Percentiles rank a stretch among this genome's conserved stretches.
These are phyloP conservation scores for Xiphias gladius DNA, from an alignment of 2,113 vertebrate species.

Conservation along the genomic window DNA sequence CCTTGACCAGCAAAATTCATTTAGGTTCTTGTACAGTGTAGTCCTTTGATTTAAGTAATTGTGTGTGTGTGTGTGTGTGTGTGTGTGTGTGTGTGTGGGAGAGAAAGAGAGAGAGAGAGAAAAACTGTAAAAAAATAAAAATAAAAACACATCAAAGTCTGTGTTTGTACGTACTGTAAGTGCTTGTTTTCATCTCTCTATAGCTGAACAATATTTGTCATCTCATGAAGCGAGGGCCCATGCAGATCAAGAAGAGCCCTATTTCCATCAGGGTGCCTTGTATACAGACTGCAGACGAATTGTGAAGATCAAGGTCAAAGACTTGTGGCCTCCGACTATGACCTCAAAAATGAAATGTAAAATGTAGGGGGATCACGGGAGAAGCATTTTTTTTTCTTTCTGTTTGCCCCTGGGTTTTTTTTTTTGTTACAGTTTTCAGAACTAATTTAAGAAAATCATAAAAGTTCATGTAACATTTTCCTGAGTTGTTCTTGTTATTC, in stretches of 20 bases:
- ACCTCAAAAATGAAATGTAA: conserved; percentile 48
- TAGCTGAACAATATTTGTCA: conserved; percentile 52
- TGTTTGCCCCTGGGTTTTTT: conserved; percentile 61
- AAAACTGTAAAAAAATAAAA: conserved; percentile 29
- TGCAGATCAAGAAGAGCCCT: background rate
- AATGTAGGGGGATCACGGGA: conserved; percentile 31
- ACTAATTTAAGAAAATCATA: conserved; percentile 79
- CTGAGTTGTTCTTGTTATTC: conserved; percentile 17
- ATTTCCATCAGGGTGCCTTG: conserved; percentile 40
- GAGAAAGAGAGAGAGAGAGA: background rate
- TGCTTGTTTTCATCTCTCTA: conserved; percentile 14
- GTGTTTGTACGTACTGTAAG: conserved; percentile 46
- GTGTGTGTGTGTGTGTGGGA: background rate
- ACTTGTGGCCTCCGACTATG: background rate
- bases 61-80: conserved; percentile 7
- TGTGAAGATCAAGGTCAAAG: conserved; percentile 9
- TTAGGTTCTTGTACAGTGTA: conserved; percentile 54
- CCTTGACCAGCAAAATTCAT: conserved; percentile 62
- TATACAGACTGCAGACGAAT: background rate
- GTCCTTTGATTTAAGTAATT: conserved; percentile 45
- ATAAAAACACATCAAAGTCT: conserved; percentile 26
- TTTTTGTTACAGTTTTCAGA: conserved; percentile 78
- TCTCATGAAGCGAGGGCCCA: conserved; percentile 18
- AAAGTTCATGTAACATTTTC: conserved; percentile 63
- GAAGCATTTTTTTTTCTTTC: conserved; percentile 49